Evolutionary conservation across 2,888 invertebrate genomes (phyloP).

Genomic region (Polymixis lichenea): DNA sequence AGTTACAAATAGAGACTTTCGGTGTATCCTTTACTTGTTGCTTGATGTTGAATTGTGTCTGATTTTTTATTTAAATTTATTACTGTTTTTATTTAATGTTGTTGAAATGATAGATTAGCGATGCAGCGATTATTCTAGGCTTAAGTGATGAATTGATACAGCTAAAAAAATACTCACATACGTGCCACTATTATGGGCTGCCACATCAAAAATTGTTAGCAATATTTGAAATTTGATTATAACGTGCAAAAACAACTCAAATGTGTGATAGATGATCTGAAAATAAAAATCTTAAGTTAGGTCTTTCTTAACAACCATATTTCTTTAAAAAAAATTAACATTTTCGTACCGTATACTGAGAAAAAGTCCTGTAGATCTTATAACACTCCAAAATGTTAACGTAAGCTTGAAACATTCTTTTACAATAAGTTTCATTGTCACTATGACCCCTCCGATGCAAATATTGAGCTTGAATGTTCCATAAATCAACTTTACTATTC

Average conservation of each 20-base stretch:
- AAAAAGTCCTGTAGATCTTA: conserved; percentile 2
- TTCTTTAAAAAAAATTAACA: no score
- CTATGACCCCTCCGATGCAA: neutral
- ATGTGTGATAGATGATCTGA: conserved; percentile 24
- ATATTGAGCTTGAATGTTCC: neutral
- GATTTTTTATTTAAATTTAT: neutral
- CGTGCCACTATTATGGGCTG: neutral
- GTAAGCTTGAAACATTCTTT: conserved; percentile 30
- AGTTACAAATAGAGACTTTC: no score
- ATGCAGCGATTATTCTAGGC: no score
- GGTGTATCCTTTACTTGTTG: no score
- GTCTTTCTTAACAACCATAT: no score
- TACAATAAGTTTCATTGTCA: neutral
- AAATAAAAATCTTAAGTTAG: neutral
- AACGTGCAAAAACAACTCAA: conserved; percentile 22
- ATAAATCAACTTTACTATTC: conserved; percentile 3
- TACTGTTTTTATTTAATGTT: neutral
- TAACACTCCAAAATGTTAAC: conserved; percentile 16
- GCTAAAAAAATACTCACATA: conserved; percentile 4
- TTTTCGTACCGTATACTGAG: conserved; percentile 5
- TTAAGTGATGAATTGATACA: neutral
- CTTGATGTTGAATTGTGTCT: no score
- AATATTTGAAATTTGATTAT: conserved; percentile 14
- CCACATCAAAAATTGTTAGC: conserved; percentile 4
- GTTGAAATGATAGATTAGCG: neutral